Evolutionary conservation across 1,140 invertebrate genomes (phyloP).

Genomic region (Brachionus plicatilis): DNA sequence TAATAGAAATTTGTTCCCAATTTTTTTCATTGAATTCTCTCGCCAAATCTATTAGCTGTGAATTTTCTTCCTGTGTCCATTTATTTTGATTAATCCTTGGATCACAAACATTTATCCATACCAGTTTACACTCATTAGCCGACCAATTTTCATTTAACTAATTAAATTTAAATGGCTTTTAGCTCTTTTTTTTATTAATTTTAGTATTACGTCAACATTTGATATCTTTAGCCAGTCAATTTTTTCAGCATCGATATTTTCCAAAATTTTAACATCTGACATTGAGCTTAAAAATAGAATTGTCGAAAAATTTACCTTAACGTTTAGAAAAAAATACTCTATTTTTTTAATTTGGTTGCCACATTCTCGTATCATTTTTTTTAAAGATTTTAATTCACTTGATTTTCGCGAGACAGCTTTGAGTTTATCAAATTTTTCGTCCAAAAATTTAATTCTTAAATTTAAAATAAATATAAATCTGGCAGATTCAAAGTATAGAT

Average conservation of each 20-base stretch:
- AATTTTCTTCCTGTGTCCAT: constrained; percentile 21
- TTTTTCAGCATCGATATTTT: background rate
- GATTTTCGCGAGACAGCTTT: background rate
- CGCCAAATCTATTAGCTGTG: constrained; percentile 1
- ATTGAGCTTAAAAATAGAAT: background rate
- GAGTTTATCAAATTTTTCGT: constrained; percentile 6
- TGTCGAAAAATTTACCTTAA: background rate
- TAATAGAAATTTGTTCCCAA: constrained; percentile 7
- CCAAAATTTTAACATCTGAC: constrained; percentile 15
- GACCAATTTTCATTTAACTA: constrained; percentile 23
- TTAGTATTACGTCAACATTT: constrained; percentile 14
- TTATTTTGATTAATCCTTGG: constrained; percentile 37
- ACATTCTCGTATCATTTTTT: background rate
- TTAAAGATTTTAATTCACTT: background rate
- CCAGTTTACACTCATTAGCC: background rate
- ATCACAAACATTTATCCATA: constrained; percentile 37
- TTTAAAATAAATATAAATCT: background rate
- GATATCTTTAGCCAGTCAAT: constrained; percentile 39
- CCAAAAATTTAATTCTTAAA: constrained; percentile 4
- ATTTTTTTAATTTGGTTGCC: constrained; percentile 14
- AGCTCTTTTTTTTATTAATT: background rate
- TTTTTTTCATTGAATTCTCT: constrained; percentile 33
- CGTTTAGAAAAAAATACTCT: background rate
- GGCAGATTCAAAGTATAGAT: too few relatives aligned
- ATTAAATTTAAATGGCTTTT: background rate